These are phyloP conservation scores for Eustalomyia histrio DNA, from an alignment of 2,888 invertebrate species.

Conservation along the genomic window DNA sequence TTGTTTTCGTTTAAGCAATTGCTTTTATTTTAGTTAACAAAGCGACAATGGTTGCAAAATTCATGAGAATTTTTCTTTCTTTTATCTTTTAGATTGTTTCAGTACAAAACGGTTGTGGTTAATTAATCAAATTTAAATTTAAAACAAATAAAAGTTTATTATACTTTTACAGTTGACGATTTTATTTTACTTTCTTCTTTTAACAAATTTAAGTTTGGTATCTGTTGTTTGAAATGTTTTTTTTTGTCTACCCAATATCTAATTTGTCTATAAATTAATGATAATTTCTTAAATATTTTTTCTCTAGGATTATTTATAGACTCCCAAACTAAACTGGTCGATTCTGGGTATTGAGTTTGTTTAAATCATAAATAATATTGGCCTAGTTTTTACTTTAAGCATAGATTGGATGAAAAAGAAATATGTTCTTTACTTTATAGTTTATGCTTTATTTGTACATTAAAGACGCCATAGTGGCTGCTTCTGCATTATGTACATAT, in stretches of 20 bases:
- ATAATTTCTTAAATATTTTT: background rate
- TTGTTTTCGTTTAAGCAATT: constrained; percentile 35
- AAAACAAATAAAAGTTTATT: constrained; percentile 57
- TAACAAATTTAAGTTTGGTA: background rate
- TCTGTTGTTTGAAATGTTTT: background rate
- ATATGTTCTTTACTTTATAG: constrained; percentile 28
- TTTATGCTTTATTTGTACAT: constrained; percentile 16
- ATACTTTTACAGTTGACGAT: background rate
- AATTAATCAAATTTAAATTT: constrained; percentile 60
- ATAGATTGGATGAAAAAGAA: constrained; percentile 2
- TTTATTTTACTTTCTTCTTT: constrained; percentile 1
- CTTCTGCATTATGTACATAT: constrained; percentile 27
- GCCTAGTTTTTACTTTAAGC: constrained; percentile 21
- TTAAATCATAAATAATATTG: constrained; percentile 46
- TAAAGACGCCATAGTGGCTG: constrained; percentile 56
- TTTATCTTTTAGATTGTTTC: constrained; percentile 17
- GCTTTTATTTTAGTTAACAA: constrained; percentile 27
- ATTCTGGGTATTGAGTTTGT: background rate
- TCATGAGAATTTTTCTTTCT: background rate
- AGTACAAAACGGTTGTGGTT: constrained; percentile 41
- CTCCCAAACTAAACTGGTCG: constrained; percentile 21
- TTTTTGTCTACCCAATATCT: background rate
- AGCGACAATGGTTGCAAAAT: constrained; percentile 1
- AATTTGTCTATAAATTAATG: constrained; percentile 2
- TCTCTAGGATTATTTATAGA: constrained; percentile 29